Evolutionary conservation across 2,797 vertebrate species (phyloP).

Genomic region (Coendou prehensilis): DNA sequence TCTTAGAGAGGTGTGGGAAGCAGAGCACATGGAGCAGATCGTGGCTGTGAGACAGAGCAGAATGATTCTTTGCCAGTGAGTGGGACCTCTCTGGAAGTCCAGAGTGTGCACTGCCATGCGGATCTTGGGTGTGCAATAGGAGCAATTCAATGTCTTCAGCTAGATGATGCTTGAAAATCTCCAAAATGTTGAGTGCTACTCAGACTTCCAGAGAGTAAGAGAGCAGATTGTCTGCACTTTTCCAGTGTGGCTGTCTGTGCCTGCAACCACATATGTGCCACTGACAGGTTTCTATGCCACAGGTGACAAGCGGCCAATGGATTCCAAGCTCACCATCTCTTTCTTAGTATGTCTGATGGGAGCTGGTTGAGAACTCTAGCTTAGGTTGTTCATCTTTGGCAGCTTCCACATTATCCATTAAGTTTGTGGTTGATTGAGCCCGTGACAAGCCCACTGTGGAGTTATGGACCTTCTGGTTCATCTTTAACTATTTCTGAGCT

Average conservation of each 20-base stretch:
- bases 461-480: background rate
- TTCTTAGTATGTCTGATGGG: background rate
- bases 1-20: background rate
- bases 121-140: background rate
- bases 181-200: background rate
- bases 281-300: background rate
- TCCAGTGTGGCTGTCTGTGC: background rate
- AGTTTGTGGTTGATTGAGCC: background rate
- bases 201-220: background rate
- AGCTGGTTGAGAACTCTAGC: background rate
- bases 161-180: background rate
- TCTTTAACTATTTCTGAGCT: background rate
- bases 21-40: accelerated
- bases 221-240: background rate
- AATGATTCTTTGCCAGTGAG: accelerated
- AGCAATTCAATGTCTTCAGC: background rate
- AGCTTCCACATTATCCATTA: background rate
- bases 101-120: accelerated
- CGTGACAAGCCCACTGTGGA: background rate
- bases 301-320: background rate
- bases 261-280: background rate
- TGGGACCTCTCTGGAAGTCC: background rate
- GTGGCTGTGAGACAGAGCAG: background rate
- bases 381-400: background rate
- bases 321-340: background rate